Base-by-base conservation (phyloP, 2,113 vertebrate species). In the Corydoras sp. region DNA sequence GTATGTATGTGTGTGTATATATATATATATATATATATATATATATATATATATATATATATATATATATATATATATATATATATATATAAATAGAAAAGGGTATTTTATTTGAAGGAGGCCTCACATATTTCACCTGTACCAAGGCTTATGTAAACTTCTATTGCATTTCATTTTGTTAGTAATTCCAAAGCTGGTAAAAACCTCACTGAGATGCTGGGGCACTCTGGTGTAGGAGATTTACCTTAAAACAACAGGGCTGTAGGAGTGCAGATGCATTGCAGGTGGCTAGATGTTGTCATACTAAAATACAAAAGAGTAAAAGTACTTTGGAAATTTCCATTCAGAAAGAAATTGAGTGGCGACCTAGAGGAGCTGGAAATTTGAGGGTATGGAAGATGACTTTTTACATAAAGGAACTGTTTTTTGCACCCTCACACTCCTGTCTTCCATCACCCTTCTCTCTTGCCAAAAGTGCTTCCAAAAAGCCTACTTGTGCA, bases 401-500 rank as follows among this genome's bases (percentile, higher is more conserved):
- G 75, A 72, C 82, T 74, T 89, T 85, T 84, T 86, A 76, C 68
- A 58, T 50, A 72, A 65, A 75, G 6, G 71, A 78, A 79, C 80
- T 85, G 83, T 85, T 86, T 87, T 88, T 68, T 24, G 32, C 72
- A 66, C 55, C 59, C 70, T 24, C 18, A 24, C 65, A 31, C 73
- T 76, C 71, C 69, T 74, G 75, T 81, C 76, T 61, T 77, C 79
- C 77, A 79, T 72, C n/a, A n/a, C 70, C 71, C 67, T 24, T 11
- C 77, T 81, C 48, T 81, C 82, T 79, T 86, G 86, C 87, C 87
- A 87, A 75, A 71, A 83, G 77, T 77, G 73, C 79, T 80, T 32
- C 80, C 79, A 89, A 88, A 88, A 83, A 76, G 77, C 69, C 79
- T 68, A 69, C 82, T 88, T 90, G 88, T 90, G 81, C 82, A 88